These are phyloP conservation scores for Enteromius anoplus DNA, from an alignment of 2,797 vertebrate genomes.

Conservation along the genomic window DNA sequence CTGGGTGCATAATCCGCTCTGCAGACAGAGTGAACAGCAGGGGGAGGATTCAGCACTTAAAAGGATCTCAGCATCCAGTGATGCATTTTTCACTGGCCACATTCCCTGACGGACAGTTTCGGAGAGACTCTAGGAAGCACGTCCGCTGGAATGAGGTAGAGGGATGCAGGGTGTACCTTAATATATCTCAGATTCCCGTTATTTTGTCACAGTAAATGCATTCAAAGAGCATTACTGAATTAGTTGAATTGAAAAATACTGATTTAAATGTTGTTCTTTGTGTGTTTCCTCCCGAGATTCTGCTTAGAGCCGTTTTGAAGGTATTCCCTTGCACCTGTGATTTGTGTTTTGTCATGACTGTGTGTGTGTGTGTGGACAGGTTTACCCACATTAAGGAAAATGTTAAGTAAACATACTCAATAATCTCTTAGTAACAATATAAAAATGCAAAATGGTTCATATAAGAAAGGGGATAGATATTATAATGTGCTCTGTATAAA, in stretches of 20 bases:
- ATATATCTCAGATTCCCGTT: conserved; percentile 6
- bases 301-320: not conserved
- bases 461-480: not conserved
- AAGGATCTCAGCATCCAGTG: conserved; percentile 35
- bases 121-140: conserved; percentile 26
- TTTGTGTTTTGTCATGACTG: conserved; percentile 26
- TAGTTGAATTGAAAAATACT: not conserved
- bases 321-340: conserved; percentile 4
- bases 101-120: conserved; percentile 15
- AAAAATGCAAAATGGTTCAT: not conserved
- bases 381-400: not conserved
- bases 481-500: not conserved
- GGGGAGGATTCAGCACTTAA: conserved; percentile 41
- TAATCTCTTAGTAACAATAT: not conserved
- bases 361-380: conserved; percentile 1
- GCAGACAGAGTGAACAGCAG: conserved; percentile 51
- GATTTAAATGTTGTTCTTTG: not conserved
- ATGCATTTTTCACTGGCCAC: conserved; percentile 34
- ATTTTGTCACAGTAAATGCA: conserved; percentile 11
- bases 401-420: not conserved
- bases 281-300: not conserved
- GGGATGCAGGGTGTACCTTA: conserved; percentile 13
- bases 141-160: conserved; percentile 36
- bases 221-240: not conserved
- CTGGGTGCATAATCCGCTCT: conserved; percentile 46